Evolutionary conservation across 37 sponge, comb jelly and placozoan species (phyloP).

Genomic region (Halichondria panicea): DNA sequence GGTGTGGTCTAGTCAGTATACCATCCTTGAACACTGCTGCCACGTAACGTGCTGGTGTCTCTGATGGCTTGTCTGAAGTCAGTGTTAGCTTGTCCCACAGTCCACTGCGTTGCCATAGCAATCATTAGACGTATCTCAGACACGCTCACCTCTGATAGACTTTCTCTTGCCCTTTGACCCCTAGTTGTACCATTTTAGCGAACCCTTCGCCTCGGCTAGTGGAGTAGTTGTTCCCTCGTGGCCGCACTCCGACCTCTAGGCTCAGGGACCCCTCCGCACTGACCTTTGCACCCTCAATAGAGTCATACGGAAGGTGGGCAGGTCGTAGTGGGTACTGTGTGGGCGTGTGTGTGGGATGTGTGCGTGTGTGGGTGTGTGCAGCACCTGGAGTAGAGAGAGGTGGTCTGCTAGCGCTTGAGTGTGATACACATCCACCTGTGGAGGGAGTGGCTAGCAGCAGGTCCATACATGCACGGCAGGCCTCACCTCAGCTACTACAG

Average conservation of each 20-base stretch:
- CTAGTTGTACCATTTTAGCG: slow-evolving; percentile 40
- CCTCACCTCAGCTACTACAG: too few species aligned
- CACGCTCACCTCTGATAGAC: slow-evolving; percentile 32
- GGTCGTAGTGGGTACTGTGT: slow-evolving; percentile 76
- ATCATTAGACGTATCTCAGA: not conserved
- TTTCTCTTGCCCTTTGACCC: not conserved
- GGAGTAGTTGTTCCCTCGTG: slow-evolving; percentile 65
- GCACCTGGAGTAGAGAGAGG: not conserved
- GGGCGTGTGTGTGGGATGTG: not conserved
- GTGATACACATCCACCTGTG: not conserved
- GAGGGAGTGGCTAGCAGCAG: too few species aligned
- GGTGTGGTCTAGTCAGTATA: not conserved
- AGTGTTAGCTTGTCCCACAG: slow-evolving; percentile 60
- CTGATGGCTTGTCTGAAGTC: slow-evolving; percentile 9
- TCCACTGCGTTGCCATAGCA: slow-evolving; percentile 41
- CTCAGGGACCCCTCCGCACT: slow-evolving; percentile 37
- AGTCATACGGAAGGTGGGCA: slow-evolving; percentile 36
- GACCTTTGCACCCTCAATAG: slow-evolving; percentile 42
- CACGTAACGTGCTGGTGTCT: slow-evolving; percentile 33
- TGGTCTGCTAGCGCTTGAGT: not conserved
- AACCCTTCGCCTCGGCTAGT: slow-evolving; percentile 59
- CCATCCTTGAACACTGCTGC: slow-evolving; percentile 60
- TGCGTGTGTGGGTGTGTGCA: not conserved
- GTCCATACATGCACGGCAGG: too few species aligned
- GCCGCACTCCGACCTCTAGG: slow-evolving; percentile 37